A percentile compares a stretch with the other conserved stretches of the same genome.
Conservation (phyloP, 2,888 invertebrate species). For the Omphaloscelis lunosa region DNA sequence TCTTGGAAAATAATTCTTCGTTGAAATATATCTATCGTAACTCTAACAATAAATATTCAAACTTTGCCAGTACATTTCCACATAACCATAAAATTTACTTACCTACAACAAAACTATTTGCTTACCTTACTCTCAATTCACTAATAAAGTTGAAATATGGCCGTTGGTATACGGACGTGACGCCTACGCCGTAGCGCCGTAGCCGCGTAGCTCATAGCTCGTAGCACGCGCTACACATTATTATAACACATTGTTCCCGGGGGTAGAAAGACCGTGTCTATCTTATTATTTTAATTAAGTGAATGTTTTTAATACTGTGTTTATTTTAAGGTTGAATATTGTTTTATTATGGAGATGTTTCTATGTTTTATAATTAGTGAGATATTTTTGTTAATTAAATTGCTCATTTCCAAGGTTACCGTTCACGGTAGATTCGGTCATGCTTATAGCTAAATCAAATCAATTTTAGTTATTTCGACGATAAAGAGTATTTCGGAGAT, state of each 20-base stretch:
- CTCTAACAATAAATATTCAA: constrained; percentile 7
- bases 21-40: background rate
- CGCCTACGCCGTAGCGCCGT: constrained; percentile 55
- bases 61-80: background rate
- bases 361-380: background rate
- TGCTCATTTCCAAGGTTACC: background rate
- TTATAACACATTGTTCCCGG: constrained; percentile 55
- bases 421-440: background rate
- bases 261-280: constrained; percentile 32
- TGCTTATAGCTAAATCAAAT: background rate
- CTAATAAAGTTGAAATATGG: constrained; percentile 41
- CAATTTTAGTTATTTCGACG: background rate
- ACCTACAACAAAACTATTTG: constrained; percentile 18
- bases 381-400: constrained; percentile 7
- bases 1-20: background rate
- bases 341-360: constrained; percentile 16
- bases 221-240: constrained; percentile 60
- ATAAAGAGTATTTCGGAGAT: background rate
- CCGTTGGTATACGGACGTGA: constrained; percentile 13
- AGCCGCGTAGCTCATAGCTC: constrained; percentile 33
- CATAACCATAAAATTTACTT: constrained; percentile 15
- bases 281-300: constrained; percentile 58
- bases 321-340: constrained; percentile 26
- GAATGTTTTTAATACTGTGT: constrained; percentile 31
- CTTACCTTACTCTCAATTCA: constrained; percentile 43